Conservation (phyloP, 2,797 vertebrate genomes). For the Gambusia yucatana region DNA sequence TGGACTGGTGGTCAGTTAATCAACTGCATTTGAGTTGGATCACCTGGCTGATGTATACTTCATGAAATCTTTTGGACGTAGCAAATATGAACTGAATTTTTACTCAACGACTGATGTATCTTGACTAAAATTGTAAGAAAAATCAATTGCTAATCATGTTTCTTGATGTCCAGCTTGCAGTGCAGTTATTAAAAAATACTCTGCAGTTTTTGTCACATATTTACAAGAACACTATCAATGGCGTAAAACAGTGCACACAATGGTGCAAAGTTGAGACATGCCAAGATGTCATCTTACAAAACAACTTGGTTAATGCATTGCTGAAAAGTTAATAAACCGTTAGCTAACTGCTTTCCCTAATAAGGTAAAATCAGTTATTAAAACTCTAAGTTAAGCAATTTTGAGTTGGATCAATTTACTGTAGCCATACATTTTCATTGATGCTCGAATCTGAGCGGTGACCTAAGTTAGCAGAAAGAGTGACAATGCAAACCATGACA, state of each 20-base stretch:
- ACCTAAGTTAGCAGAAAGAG: neutral
- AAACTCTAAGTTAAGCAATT: neutral
- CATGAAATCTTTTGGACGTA: neutral
- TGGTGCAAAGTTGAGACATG: neutral
- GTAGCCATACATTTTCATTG: neutral
- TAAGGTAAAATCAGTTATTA: too few species aligned
- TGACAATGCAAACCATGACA: neutral
- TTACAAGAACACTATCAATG: neutral
- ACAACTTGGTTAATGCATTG: neutral
- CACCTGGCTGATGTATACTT: neutral
- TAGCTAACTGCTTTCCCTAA: neutral
- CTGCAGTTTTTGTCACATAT: neutral
- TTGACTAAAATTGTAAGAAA: neutral
- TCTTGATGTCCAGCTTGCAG: neutral
- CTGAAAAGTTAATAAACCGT: slow-evolving; percentile 1
- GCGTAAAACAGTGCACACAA: neutral
- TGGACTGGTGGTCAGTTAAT: neutral
- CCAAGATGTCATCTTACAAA: neutral
- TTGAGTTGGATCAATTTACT: neutral
- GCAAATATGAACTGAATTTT: neutral
- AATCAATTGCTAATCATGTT: neutral
- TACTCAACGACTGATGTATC: neutral
- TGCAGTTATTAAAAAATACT: neutral
- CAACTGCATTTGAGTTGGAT: neutral
- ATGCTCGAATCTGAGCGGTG: neutral